Base-by-base conservation (phyloP, 2,797 vertebrate species). In the Enteromius unitaeniatus region DNA sequence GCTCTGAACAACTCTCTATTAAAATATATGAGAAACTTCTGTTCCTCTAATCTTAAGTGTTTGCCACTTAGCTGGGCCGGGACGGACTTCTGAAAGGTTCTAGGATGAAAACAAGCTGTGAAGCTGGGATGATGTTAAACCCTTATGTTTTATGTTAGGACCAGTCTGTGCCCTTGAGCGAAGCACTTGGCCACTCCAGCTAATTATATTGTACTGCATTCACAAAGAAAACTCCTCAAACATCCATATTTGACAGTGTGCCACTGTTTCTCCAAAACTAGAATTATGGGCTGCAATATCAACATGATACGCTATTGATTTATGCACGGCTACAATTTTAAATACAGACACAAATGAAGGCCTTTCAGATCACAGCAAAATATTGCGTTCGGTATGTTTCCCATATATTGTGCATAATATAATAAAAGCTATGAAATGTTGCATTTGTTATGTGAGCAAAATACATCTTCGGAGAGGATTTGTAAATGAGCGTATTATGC, bases 21-120 rank as follows among this genome's bases (percentile, higher is more conserved):
- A 85, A 81, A 85, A 85, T 81, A 85, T 81, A 76, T 40, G 78
- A 69, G 65, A 40, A 85, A 69, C 53, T 81, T 55, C 72, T 75
- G 78, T 69, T 78, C 37, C 74, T 78, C 40, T 78, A 83, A 78
- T 83, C 64, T 83, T 31, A 70, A 70, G 65, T 58, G 75, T 83
- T 83, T 70, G 26, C 82, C 65, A 78, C 74, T 83, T 83, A 78
- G 64, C 51, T 60, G 53, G 74, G 65, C 64, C 28, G 40, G 82
- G 82, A 83, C 34, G n/a, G 60, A 65, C 42, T 70, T 84, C 75
- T 84, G 51, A 78, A 83, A 78, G 47, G 73, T 65, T 82, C 60
- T n/a, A 62, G 62, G 81, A 82, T 74, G 45, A 64, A 82, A 82
- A 74, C 81, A 76, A 83, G 74, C 81, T 83, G 80, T 74, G 72